Evolutionary conservation across 2,113 vertebrate genomes (phyloP).

Genomic region (Notothenia rossii): DNA sequence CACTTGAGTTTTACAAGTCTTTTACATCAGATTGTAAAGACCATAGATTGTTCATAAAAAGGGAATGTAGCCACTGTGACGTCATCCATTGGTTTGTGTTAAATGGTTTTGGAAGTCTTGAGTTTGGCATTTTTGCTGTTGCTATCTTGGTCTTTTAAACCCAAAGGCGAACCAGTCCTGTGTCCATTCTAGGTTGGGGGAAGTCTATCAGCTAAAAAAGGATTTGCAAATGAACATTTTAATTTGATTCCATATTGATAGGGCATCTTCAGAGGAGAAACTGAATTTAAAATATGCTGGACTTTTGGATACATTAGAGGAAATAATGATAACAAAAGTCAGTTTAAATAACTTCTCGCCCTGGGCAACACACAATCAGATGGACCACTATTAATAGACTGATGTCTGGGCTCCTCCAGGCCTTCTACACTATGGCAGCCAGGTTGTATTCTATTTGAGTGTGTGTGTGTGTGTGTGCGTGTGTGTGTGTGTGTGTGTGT

Average conservation of each 20-base stretch:
- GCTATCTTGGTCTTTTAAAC: too few relatives aligned
- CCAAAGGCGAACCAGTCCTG: background rate
- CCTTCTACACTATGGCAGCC: slow-evolving; percentile 42
- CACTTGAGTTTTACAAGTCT: too few relatives aligned
- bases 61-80: too few relatives aligned
- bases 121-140: too few relatives aligned
- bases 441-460: slow-evolving; percentile 51
- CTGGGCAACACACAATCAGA: slow-evolving; percentile 32
- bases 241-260: background rate
- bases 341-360: slow-evolving; percentile 23
- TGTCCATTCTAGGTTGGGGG: background rate
- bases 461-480: slow-evolving; percentile 39
- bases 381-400: slow-evolving; percentile 55
- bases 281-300: background rate
- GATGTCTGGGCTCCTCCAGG: slow-evolving; percentile 27
- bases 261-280: background rate
- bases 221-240: too few relatives aligned
- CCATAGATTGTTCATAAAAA: too few relatives aligned
- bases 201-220: too few relatives aligned
- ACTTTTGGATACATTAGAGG: background rate
- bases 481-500: slow-evolving; percentile 2
- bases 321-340: slow-evolving; percentile 10
- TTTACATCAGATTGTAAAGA: too few relatives aligned
- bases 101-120: too few relatives aligned
- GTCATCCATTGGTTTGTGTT: too few relatives aligned